Evolutionary conservation across 1,140 invertebrate species (phyloP).

Genomic region (Procambarus virginalis): DNA sequence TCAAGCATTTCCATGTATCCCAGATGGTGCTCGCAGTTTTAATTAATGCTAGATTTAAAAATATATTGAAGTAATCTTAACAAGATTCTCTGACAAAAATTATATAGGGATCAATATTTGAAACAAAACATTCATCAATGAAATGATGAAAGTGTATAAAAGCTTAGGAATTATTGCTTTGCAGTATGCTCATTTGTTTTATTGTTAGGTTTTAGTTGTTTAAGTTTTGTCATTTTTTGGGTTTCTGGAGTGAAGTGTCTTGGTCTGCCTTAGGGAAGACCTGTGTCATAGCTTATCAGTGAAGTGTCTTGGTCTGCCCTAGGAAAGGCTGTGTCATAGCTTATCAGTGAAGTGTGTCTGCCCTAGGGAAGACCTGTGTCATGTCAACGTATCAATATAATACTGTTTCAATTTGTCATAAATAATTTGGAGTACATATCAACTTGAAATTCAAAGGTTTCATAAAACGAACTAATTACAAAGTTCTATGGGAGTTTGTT

Average conservation of each 20-base stretch:
- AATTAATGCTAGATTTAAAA: constrained; percentile 5
- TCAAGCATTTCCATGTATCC: constrained; percentile 38
- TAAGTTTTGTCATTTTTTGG: not conserved
- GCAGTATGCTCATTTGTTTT: not conserved
- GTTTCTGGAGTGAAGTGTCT: not conserved
- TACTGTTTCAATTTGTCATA: not conserved
- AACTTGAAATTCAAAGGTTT: not conserved
- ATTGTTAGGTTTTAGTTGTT: not conserved
- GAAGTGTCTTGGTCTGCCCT: not conserved
- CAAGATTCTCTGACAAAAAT: not conserved
- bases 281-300: too few relatives aligned
- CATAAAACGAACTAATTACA: not conserved
- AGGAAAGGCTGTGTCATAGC: not conserved
- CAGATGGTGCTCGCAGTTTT: constrained; percentile 50
- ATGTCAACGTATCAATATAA: not conserved
- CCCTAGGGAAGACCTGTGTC: not conserved
- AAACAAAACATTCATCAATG: not conserved
- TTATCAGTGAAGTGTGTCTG: too few relatives aligned
- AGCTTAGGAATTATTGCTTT: not conserved
- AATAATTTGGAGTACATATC: not conserved
- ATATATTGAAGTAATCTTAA: not conserved
- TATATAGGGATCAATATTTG: constrained; percentile 2
- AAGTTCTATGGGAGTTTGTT: not conserved
- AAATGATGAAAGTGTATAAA: constrained; percentile 1
- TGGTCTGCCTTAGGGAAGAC: not conserved